Conservation (phyloP, 1,140 invertebrate species). For the Drosophila orena region DNA sequence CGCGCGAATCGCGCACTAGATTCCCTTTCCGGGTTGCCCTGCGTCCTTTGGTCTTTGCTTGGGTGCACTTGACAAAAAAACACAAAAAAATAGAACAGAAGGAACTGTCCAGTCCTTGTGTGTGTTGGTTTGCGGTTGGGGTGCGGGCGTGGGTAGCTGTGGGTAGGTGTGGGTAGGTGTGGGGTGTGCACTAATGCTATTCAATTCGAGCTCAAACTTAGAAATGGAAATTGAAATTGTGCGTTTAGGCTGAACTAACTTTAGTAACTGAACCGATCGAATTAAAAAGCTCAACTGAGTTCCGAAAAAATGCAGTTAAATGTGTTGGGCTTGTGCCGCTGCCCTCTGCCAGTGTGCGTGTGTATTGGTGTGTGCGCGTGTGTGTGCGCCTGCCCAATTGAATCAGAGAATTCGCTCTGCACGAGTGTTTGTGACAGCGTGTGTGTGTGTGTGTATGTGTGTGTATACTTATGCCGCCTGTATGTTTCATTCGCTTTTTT, state of each 20-base stretch:
- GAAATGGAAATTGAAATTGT: constrained; percentile 55
- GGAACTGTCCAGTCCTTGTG: constrained; percentile 9
- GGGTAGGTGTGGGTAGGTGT: too few species aligned
- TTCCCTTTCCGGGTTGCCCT: background rate
- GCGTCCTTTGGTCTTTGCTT: background rate
- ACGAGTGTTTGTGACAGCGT: background rate
- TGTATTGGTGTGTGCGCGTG: constrained; percentile 7
- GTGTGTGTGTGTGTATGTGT: constrained; percentile 36
- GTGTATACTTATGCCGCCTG: constrained; percentile 38
- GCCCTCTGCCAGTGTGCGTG: constrained; percentile 26
- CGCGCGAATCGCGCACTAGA: constrained; percentile 25
- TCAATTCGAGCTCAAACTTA: constrained; percentile 15
- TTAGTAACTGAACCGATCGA: constrained; percentile 84
- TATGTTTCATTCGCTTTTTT: constrained; percentile 40
- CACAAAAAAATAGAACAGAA: constrained; percentile 13
- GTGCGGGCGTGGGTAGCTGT: too few species aligned
- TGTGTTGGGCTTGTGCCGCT: constrained; percentile 48
- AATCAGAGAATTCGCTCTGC: constrained; percentile 66
- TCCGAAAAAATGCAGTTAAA: constrained; percentile 84
- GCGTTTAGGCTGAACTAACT: constrained; percentile 82
- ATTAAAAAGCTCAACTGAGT: constrained; percentile 85
- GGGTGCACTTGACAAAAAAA: constrained; percentile 34
- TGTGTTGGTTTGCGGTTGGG: background rate
- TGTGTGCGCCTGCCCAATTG: constrained; percentile 75
- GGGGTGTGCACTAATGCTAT: constrained; percentile 3